Conservation (phyloP, 2,113 vertebrate genomes). For the Leucosticte australis region DNA sequence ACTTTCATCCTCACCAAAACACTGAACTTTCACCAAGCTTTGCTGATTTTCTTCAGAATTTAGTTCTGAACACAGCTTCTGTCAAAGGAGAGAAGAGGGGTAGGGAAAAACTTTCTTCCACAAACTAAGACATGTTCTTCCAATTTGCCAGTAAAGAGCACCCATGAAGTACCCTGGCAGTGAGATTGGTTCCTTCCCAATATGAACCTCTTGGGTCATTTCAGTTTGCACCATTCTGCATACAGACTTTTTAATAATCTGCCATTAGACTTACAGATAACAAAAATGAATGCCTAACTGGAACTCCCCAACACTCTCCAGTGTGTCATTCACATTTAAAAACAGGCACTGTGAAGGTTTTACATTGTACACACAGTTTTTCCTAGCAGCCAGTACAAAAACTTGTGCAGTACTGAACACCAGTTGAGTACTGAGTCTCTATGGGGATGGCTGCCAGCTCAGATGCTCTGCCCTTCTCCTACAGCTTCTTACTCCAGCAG, state of each 20-base stretch:
- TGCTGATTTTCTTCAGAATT: neutral
- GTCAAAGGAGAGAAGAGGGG: rapidly evolving
- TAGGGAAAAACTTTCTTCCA: neutral
- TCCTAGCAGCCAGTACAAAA: neutral
- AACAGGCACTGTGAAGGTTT: neutral
- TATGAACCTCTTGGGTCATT: neutral
- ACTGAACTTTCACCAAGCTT: neutral
- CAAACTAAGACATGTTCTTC: neutral
- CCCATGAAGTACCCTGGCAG: rapidly evolving
- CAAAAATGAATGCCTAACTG: neutral
- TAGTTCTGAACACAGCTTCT: neutral
- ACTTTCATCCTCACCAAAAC: neutral
- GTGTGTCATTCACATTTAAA: neutral
- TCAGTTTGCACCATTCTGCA: neutral
- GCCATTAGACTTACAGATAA: neutral
- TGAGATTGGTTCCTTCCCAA: neutral
- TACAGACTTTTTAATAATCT: neutral
- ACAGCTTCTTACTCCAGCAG: neutral
- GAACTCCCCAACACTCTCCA: neutral
- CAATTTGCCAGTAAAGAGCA: neutral
- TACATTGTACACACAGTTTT: rapidly evolving
- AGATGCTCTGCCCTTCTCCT: neutral
- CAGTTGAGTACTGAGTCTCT: neutral
- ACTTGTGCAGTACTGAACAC: neutral
- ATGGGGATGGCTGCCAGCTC: neutral